Evolutionary conservation across 2,113 vertebrate species (phyloP), one percentile per base, ranked within the genome.

Genomic region (Macrotis lagotis): DNA sequence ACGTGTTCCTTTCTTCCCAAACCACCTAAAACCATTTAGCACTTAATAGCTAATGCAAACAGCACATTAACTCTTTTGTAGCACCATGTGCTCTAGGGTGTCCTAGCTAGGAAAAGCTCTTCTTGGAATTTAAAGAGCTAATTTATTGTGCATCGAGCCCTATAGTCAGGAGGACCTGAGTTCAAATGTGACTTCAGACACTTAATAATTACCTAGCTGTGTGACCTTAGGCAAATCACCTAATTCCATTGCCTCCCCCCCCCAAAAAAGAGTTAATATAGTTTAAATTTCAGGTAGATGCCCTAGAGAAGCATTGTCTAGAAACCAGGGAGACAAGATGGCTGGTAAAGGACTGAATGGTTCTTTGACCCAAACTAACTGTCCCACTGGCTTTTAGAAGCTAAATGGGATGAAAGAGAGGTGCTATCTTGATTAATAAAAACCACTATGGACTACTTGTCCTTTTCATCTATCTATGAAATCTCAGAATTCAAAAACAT

Each of bases 21-120:
- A 91, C 52, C 59, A 89, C 26, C 12, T n/a, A 47, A 31, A 55
- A 24, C 28, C 89, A 89, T 89, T 14, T 92, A 25, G 51, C 26
- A 53, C 52, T 28, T 28, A 89, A 74, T 48, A 25, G 47, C 51
- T 92, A 93, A 51, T 14, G 3, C 37, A 92, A 52, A 51, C 88
- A 97, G 92, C 28, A 91, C 3, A 94, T 14, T 89, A 89, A 44
- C 83, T 59, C 66, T 93, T 88, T 44, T 90, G 92, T 31, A 91
- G 49, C 12, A 16, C 0, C 55, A 90, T 16, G 49, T 91, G 53
- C 19, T 93, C 93, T 31, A 74, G 12, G 88, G 49, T 90, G 90
- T 88, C 50, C 51, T 37, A 44, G 22, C 49, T 50, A 48, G 66
- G 50, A 49, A 92, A 49, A 24, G 66, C 53, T 88, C 49, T 96